Base-by-base conservation (phyloP, 2,113 vertebrate genomes). In the Cebidichthys violaceus region DNA sequence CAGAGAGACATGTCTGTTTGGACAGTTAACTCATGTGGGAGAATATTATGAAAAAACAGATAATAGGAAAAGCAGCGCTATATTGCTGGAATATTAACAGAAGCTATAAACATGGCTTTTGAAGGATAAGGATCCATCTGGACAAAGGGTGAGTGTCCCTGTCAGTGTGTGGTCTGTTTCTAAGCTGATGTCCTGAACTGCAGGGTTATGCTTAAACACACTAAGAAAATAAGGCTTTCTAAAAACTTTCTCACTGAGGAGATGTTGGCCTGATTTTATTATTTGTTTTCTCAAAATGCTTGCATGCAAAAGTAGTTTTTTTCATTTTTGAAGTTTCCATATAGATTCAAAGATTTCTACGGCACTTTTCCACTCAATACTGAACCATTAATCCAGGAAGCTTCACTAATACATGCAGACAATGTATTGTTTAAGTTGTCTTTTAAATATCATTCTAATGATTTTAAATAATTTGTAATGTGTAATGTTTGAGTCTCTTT, bases 141-240 rank as follows among this genome's bases (percentile, higher is more conserved):
- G 87, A 90, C 82, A 82, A 85, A 85, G 87, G 86, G 86, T 91
- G 88, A 92, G 89, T 75, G 87, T 88, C 87, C 86, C 65, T 82
- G 86, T 89, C 79, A 88, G 88, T 90, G 86, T 91, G 88, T 88
- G 90, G 82, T 91, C 83, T 85, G 75, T 85, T 90, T 88, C 81
- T 68, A 77, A 47, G 61, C 77, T 74, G 18, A 81, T 89, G 93
- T 92, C 92, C 87, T 89, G 74, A 78, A 79, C 83, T 85, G 64
- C 9, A 45, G 82, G 83, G 87, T 92, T 72, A 82, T 70, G 61
- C 71, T 69, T 33, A 39, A 39, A 33, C 83, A 86, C 65, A 55
- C 55, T 60, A n/a, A 70, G 29, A 84, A 90, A 87, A 70, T 60
- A 54, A 82, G 13, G 35, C 39, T 62, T 27, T 71, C 27, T n/a